Conservation (phyloP, 2,888 invertebrate genomes). For the Hydrotaea diabolus region DNA sequence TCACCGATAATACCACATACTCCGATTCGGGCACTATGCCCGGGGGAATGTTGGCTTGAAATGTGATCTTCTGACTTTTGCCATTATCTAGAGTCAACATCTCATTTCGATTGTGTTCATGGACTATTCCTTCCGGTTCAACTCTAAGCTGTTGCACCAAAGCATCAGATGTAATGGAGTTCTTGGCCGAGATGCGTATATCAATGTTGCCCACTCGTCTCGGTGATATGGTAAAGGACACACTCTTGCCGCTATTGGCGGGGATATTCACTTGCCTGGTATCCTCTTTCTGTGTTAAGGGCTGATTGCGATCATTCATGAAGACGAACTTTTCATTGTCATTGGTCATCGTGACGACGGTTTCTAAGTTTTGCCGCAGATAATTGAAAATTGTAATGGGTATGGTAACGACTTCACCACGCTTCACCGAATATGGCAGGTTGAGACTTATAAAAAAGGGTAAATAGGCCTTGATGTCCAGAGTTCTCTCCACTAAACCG, state of each 20-base stretch:
- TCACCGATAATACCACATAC: conserved; percentile 82
- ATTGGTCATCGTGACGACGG: conserved; percentile 91
- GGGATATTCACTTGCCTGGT: conserved; percentile 82
- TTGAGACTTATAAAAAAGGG: conserved; percentile 88
- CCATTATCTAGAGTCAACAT: background rate
- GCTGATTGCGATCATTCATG: conserved; percentile 69
- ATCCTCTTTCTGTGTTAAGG: conserved; percentile 64
- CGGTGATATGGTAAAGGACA: conserved; percentile 87
- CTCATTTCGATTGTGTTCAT: conserved; percentile 68
- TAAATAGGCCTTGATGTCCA: conserved; percentile 86
- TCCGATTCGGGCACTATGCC: conserved; percentile 83
- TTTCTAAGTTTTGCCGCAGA: conserved; percentile 86
- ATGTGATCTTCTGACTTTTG: background rate
- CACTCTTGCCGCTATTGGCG: conserved; percentile 85
- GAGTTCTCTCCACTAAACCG: conserved; percentile 83
- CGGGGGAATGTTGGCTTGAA: conserved; percentile 83
- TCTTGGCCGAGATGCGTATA: conserved; percentile 85
- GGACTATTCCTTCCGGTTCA: conserved; percentile 87
- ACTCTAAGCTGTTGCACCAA: conserved; percentile 84
- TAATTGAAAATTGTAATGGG: conserved; percentile 93
- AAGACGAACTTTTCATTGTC: conserved; percentile 89
- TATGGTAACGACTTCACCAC: conserved; percentile 91
- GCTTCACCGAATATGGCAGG: conserved; percentile 88
- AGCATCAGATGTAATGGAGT: conserved; percentile 81
- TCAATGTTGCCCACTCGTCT: conserved; percentile 85